These are phyloP conservation scores for Aleiodes sp. DNA, from an alignment of 1,140 invertebrate species.

Conservation along the genomic window DNA sequence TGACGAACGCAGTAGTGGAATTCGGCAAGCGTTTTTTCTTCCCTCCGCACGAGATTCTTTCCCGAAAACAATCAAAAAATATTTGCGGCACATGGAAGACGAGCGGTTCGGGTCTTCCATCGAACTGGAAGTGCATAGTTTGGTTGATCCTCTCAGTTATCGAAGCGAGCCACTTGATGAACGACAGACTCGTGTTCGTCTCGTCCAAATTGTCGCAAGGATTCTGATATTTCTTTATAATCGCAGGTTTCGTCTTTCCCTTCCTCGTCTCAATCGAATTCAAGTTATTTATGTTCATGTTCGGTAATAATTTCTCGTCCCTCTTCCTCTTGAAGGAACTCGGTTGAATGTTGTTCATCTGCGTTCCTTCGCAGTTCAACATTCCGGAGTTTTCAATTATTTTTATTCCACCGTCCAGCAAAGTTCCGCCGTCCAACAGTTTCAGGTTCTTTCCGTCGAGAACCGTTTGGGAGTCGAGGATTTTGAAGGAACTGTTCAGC, in stretches of 20 bases:
- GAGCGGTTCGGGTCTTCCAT: slow-evolving; percentile 76
- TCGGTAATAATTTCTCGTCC: slow-evolving; percentile 44
- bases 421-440: slow-evolving; percentile 47
- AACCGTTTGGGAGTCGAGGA: slow-evolving; percentile 52
- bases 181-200: slow-evolving; percentile 65
- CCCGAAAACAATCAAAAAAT: slow-evolving; percentile 78
- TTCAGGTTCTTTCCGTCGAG: slow-evolving; percentile 54
- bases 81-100: slow-evolving; percentile 77
- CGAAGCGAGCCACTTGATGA: slow-evolving; percentile 76
- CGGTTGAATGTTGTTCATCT: slow-evolving; percentile 28
- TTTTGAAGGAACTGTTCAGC: slow-evolving; percentile 50
- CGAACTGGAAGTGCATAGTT: slow-evolving; percentile 81
- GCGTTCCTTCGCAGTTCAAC: slow-evolving; percentile 40
- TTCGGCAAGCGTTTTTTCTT: slow-evolving; percentile 78
- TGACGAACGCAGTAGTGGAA: slow-evolving; percentile 68
- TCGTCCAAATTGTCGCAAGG: slow-evolving; percentile 55
- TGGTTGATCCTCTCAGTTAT: slow-evolving; percentile 83
- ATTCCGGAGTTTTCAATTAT: slow-evolving; percentile 46
- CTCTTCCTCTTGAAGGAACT: slow-evolving; percentile 54
- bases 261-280: slow-evolving; percentile 57
- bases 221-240: slow-evolving; percentile 54
- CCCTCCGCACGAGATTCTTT: slow-evolving; percentile 73
- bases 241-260: slow-evolving; percentile 52
- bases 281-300: slow-evolving; percentile 49
- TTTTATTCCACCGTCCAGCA: slow-evolving; percentile 39